A percentile compares a stretch with the other conserved stretches of the same genome.
These are phyloP conservation scores for Syrista parreyssii DNA, from an alignment of 2,888 invertebrate genomes.

Conservation along the genomic window DNA sequence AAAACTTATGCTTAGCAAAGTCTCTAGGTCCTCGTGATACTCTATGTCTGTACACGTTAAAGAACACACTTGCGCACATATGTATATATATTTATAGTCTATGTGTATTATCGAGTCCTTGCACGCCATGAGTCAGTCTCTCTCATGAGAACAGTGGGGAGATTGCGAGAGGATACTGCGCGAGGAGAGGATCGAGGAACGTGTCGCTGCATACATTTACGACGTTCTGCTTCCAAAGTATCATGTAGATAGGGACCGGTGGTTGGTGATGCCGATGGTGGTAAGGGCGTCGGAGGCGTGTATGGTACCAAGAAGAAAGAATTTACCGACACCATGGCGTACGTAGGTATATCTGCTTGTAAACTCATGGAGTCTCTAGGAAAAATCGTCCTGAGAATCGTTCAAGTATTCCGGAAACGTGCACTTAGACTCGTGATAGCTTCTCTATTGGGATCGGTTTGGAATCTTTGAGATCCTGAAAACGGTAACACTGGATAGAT, in stretches of 20 bases:
- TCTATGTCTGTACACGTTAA: not conserved
- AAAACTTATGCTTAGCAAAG: not conserved
- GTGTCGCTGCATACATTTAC: slow-evolving; percentile 59
- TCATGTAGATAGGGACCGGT: not conserved
- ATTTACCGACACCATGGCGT: not conserved
- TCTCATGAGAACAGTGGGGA: not conserved
- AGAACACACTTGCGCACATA: not conserved
- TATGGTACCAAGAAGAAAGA: not conserved
- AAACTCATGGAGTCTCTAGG: not conserved
- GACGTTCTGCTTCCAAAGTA: slow-evolving; percentile 45
- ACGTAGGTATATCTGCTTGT: not conserved
- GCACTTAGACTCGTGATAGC: not conserved
- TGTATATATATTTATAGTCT: not conserved
- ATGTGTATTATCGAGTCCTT: not conserved
- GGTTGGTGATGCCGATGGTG: not conserved
- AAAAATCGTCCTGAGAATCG: not conserved
- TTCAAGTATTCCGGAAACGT: not conserved
- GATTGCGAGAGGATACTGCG: slow-evolving; percentile 6
- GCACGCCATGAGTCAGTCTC: not conserved
- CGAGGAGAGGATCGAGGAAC: slow-evolving; percentile 44
- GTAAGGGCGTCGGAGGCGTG: not conserved
- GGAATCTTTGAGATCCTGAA: not conserved
- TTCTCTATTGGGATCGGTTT: not conserved
- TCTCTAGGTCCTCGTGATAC: not conserved
- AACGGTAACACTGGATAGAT: not conserved